Conservation (phyloP, 2,888 invertebrate species). For the Apotomis betuletana region DNA sequence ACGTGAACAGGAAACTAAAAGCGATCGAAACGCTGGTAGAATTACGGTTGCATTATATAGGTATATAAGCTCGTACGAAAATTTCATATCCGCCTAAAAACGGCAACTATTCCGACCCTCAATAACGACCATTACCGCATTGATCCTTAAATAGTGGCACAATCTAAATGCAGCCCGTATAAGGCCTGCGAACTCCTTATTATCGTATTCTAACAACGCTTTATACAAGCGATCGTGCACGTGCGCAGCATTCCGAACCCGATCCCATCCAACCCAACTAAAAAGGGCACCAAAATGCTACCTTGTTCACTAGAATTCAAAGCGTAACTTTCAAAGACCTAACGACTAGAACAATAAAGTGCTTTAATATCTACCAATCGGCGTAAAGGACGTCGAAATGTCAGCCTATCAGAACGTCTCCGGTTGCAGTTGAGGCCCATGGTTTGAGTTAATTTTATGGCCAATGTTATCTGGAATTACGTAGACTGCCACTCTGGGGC, state of each 20-base stretch:
- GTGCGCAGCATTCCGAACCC: slow-evolving; percentile 66
- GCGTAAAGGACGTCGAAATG: slow-evolving; percentile 49
- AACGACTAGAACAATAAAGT: slow-evolving; percentile 11
- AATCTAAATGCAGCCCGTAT: slow-evolving; percentile 70
- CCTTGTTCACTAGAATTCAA: slow-evolving; percentile 52
- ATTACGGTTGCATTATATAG: no score
- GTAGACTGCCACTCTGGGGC: slow-evolving; percentile 60
- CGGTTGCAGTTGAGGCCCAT: slow-evolving; percentile 48
- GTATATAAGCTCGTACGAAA: not conserved
- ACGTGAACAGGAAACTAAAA: no score
- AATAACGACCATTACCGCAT: slow-evolving; percentile 52
- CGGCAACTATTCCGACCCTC: slow-evolving; percentile 20
- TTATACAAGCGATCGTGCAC: slow-evolving; percentile 67
- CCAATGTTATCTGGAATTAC: slow-evolving; percentile 50
- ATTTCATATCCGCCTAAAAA: slow-evolving; percentile 6
- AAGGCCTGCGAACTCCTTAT: slow-evolving; percentile 61
- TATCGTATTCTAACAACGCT: slow-evolving; percentile 65
- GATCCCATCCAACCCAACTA: slow-evolving; percentile 18
- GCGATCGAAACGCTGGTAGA: no score
- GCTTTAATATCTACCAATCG: slow-evolving; percentile 53
- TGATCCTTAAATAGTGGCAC: slow-evolving; percentile 67
- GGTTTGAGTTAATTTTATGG: slow-evolving; percentile 49
- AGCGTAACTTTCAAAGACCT: slow-evolving; percentile 44
- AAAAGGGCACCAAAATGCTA: slow-evolving; percentile 5
- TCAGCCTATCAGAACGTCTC: slow-evolving; percentile 54